Evolutionary conservation across 2,797 vertebrate genomes (phyloP).

Genomic region (Anisognathus igniventris): DNA sequence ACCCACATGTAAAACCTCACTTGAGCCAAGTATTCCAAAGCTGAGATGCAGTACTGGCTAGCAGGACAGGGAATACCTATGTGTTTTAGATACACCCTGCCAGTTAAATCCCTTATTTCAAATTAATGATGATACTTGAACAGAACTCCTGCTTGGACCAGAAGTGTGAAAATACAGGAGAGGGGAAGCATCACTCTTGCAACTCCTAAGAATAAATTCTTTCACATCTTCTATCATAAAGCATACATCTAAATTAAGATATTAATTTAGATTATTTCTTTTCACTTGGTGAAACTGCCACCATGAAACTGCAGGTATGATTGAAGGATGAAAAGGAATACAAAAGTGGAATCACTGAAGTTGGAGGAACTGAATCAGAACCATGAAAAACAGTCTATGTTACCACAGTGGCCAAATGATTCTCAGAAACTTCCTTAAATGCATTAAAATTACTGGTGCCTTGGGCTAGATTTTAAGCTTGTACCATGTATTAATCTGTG

Average conservation of each 20-base stretch:
- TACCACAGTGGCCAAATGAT: not conserved
- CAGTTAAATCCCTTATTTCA: not conserved
- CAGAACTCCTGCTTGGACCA: not conserved
- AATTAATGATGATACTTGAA: not conserved
- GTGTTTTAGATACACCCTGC: not conserved
- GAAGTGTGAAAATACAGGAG: not conserved
- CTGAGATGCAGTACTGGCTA: not conserved
- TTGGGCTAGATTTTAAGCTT: not conserved
- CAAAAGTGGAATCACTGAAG: not conserved
- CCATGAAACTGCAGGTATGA: not conserved
- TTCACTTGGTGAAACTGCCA: not conserved
- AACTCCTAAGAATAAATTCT: not conserved
- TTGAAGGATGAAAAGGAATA: not conserved
- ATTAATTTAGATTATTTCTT: not conserved
- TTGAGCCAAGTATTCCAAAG: fast-evolving
- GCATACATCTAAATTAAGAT: not conserved
- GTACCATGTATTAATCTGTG: not conserved
- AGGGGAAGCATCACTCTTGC: not conserved
- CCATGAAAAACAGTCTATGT: not conserved
- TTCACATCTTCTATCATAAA: not conserved
- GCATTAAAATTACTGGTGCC: not conserved
- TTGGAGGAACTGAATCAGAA: not conserved
- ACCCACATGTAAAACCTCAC: not conserved
- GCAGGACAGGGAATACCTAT: not conserved
- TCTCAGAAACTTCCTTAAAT: not conserved